These are phyloP conservation scores for Melanotaenia parkinsoni DNA, from an alignment of 2,797 vertebrate species.

Conservation along the genomic window DNA sequence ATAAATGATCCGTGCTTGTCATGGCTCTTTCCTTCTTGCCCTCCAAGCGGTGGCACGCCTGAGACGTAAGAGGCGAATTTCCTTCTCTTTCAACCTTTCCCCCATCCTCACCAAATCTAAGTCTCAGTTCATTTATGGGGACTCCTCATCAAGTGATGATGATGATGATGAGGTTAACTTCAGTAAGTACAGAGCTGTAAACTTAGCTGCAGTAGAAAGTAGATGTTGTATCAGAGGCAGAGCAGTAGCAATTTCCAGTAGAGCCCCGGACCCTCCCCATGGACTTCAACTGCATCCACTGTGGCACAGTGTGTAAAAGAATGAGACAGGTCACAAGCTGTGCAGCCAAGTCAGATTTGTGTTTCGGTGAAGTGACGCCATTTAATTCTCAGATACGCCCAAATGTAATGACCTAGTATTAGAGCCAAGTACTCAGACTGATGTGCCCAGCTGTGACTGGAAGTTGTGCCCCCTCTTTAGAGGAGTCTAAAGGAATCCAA, in stretches of 20 bases:
- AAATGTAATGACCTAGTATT: neutral
- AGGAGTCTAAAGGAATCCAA: constrained; percentile 2
- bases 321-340: constrained; percentile 1
- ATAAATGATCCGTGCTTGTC: constrained; percentile 55
- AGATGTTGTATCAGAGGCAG: constrained; percentile 24
- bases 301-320: neutral
- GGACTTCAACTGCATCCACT: neutral
- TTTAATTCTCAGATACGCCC: neutral
- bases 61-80: constrained; percentile 87
- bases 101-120: constrained; percentile 93
- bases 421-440: neutral
- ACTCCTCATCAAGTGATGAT: constrained; percentile 94
- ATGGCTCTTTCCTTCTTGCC: constrained; percentile 69
- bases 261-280: constrained; percentile 5
- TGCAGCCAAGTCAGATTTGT: constrained; percentile 1
- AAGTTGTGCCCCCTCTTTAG: neutral
- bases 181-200: constrained; percentile 85
- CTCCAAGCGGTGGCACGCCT: constrained; percentile 80
- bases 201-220: constrained; percentile 48
- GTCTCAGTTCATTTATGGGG: constrained; percentile 86
- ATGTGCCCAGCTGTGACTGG: constrained; percentile 4
- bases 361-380: constrained; percentile 1
- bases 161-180: constrained; percentile 92
- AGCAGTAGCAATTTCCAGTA: constrained; percentile 37
- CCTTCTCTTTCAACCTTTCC: constrained; percentile 93